A percentile compares a stretch with the other conserved stretches of the same genome.
These are phyloP conservation scores for Glossosoma conforme DNA, from an alignment of 1,140 invertebrate genomes.

Conservation along the genomic window DNA sequence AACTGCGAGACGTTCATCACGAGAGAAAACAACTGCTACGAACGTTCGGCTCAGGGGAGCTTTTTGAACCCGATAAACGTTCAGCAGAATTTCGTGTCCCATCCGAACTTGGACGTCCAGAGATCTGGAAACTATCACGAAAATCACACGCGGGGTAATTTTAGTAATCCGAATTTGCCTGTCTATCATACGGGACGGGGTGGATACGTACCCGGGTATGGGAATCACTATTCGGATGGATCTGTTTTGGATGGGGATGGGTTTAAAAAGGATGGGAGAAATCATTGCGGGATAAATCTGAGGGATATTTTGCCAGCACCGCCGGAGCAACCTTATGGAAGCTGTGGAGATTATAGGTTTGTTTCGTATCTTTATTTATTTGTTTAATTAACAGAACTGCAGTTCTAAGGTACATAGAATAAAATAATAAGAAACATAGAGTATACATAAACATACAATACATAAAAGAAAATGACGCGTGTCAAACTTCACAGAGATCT, in stretches of 20 bases:
- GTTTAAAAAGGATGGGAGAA: slow-evolving; percentile 18
- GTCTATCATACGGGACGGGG: not conserved
- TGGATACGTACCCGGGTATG: slow-evolving; percentile 6
- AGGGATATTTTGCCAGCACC: slow-evolving; percentile 24
- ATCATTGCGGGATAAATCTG: slow-evolving; percentile 23
- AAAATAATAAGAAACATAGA: too few species aligned
- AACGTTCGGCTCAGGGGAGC: slow-evolving; percentile 8
- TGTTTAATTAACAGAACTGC: too few species aligned
- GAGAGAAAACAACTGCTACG: slow-evolving; percentile 19
- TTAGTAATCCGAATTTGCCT: slow-evolving; percentile 24
- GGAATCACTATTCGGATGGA: slow-evolving; percentile 25
- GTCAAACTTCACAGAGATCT: too few species aligned
- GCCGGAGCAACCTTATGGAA: slow-evolving; percentile 24
- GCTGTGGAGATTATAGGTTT: slow-evolving; percentile 21
- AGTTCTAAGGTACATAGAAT: too few species aligned
- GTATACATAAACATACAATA: too few species aligned
- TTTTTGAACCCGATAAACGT: slow-evolving; percentile 7
- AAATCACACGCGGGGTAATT: slow-evolving; percentile 7
- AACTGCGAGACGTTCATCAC: slow-evolving; percentile 16
- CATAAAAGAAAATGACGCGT: too few species aligned
- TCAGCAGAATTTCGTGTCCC: slow-evolving; percentile 18
- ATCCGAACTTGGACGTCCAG: slow-evolving; percentile 23
- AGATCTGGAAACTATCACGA: not conserved
- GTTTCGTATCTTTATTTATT: too few species aligned
- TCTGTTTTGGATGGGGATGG: slow-evolving; percentile 8